Conservation (phyloP, 1,140 invertebrate species). For the Scaptomyza graminum region DNA sequence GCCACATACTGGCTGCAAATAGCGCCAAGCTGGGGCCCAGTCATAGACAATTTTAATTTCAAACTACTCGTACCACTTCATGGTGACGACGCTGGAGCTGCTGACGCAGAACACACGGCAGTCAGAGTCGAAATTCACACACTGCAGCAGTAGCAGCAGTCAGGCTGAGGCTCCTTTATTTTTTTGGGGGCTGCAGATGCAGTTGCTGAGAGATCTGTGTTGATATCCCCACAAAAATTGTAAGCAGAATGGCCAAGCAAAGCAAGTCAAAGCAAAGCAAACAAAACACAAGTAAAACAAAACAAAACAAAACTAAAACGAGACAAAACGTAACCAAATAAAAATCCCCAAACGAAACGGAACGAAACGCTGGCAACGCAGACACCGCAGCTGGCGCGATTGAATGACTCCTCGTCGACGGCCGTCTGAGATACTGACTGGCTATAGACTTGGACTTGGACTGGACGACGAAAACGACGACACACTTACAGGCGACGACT, state of each 20-base stretch:
- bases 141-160: slow-evolving; percentile 34
- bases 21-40: slow-evolving; percentile 34
- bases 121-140: slow-evolving; percentile 73
- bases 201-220: slow-evolving; percentile 69
- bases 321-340: slow-evolving; percentile 31
- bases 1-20: slow-evolving; percentile 14
- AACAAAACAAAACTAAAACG: slow-evolving; percentile 29
- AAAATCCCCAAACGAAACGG: slow-evolving; percentile 49
- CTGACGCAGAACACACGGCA: slow-evolving; percentile 74
- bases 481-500: slow-evolving; percentile 80
- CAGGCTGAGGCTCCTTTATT: slow-evolving; percentile 34
- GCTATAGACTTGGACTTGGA: slow-evolving; percentile 58
- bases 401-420: slow-evolving; percentile 78
- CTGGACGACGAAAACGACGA: slow-evolving; percentile 69
- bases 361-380: slow-evolving; percentile 66
- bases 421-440: slow-evolving; percentile 78
- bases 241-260: slow-evolving; percentile 74
- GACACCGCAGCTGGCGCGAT: slow-evolving; percentile 79
- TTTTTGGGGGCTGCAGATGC: slow-evolving; percentile 51
- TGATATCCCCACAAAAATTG: slow-evolving; percentile 79
- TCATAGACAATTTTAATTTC: slow-evolving; percentile 74
- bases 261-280: slow-evolving; percentile 58
- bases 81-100: slow-evolving; percentile 62
- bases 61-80: slow-evolving; percentile 61
- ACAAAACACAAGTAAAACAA: slow-evolving; percentile 40